Evolutionary conservation across 2,797 vertebrate genomes (phyloP), one percentile per base, ranked within the genome.

Genomic region (Liparis tanakae): DNA sequence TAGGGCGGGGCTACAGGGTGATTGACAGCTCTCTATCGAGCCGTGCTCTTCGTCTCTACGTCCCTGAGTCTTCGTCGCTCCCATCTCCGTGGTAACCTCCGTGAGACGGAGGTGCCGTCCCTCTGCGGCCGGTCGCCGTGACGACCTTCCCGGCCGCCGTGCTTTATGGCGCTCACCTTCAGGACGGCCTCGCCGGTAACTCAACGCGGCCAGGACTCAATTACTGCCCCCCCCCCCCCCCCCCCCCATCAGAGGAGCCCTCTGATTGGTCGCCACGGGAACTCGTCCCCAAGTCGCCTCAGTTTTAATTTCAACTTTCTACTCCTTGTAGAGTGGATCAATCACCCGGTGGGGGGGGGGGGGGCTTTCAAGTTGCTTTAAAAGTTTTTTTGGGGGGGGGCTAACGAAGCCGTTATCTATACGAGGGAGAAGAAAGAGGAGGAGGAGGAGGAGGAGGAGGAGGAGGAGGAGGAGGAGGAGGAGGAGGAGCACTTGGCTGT

Each of bases 131-230:
- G 14, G 43, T 69, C 14, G 70, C 1, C 25, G 39, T 18, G 79
- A 80, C 80, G 80, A 89, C 90, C 88, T 92, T 88, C 80, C 76
- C 48, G 65, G 58, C 1, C 0, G 51, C 76, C 0, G 72, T 87
- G 89, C 78, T 92, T 92, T 91, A 92, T 87, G 14, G 86, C 10
- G 74, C 81, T 87, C 64, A 80, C 91, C 91, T 91, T 91, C 80
- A 46, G 48, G 1, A 51, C 37, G 85, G 86, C 91, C 87, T 87
- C 20, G 14, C 10, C 88, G 53, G 76, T 91, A 92, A 90, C 80
- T 90, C 91, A 88, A 67, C 33, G 48, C 71, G 9, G 76, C 83
- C 77, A 88, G 83, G 81, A 90, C 86, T 87, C 87, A 78, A 86
- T 92, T 87, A 84, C 36, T n/a, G n/a, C 41, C 41, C 4, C 41